Conservation (phyloP, 1,140 invertebrate species). For the Drosophila bocki region DNA sequence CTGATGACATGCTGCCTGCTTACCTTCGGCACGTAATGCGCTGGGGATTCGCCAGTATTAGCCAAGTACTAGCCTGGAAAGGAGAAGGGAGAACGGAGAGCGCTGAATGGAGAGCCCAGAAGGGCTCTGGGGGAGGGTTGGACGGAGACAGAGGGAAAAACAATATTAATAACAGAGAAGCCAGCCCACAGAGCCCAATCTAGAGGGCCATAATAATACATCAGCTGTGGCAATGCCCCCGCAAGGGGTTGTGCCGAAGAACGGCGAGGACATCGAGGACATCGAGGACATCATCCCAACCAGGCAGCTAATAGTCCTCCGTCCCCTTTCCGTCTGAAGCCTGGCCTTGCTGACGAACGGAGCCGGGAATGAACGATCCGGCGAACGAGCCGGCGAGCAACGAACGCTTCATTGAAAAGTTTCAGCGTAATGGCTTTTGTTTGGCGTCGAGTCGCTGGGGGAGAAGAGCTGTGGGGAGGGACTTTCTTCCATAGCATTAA, state of each 20-base stretch:
- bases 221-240: slow-evolving; percentile 80
- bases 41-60: slow-evolving; percentile 79
- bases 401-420: slow-evolving; percentile 82
- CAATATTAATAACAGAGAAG: slow-evolving; percentile 80
- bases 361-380: slow-evolving; percentile 35
- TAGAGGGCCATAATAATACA: slow-evolving; percentile 78
- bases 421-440: slow-evolving; percentile 83
- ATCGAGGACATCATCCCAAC: slow-evolving; percentile 58
- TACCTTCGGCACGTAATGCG: slow-evolving; percentile 82
- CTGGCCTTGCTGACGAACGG: slow-evolving; percentile 22
- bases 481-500: slow-evolving; percentile 82
- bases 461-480: slow-evolving; percentile 15
- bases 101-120: neutral
- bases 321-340: neutral
- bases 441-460: slow-evolving; percentile 57
- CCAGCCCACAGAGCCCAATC: slow-evolving; percentile 59
- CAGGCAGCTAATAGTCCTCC: slow-evolving; percentile 53
- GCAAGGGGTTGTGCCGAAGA: slow-evolving; percentile 66
- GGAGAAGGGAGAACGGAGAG: neutral
- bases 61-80: slow-evolving; percentile 44
- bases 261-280: slow-evolving; percentile 40
- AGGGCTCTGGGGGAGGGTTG: slow-evolving; percentile 19
- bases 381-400: slow-evolving; percentile 25
- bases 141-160: slow-evolving; percentile 58
- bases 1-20: slow-evolving; percentile 80